phyloP scores from a whole-genome alignment of 2,797 vertebrate genomes.

The Diplodus puntazzo region DNA sequence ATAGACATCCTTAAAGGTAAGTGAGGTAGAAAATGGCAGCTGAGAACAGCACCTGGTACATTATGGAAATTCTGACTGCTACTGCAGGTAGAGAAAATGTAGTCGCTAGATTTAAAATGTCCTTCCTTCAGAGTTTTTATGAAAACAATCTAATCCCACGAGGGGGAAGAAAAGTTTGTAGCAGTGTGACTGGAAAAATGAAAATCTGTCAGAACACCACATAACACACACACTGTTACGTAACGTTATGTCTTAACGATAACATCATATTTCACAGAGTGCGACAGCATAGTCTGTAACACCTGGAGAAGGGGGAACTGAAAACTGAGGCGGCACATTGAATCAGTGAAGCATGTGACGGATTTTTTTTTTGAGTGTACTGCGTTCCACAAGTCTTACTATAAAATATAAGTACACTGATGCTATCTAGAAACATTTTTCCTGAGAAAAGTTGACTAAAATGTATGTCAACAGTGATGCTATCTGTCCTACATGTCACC shows the following conservation, averaged over 20 bases:
- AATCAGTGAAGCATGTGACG: conserved; percentile 23
- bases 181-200: conserved; percentile 9
- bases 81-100: conserved; percentile 1
- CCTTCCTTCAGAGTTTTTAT: neutral
- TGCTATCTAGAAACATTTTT: neutral
- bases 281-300: neutral
- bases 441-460: neutral
- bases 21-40: neutral
- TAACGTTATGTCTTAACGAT: neutral
- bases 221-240: neutral
- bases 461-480: neutral
- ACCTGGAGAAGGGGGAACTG: conserved; percentile 5
- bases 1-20: neutral
- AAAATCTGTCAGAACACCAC: conserved; percentile 5
- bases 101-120: conserved; percentile 17
- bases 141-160: conserved; percentile 3
- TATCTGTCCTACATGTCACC: neutral
- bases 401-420: neutral
- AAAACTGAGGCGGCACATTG: conserved; percentile 1
- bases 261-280: neutral
- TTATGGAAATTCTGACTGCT: neutral
- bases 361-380: neutral
- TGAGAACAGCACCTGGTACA: neutral
- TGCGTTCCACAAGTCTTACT: neutral
- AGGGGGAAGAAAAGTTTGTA: neutral